Base-by-base conservation (phyloP, 2,888 invertebrate species). In the Altica lythri region DNA sequence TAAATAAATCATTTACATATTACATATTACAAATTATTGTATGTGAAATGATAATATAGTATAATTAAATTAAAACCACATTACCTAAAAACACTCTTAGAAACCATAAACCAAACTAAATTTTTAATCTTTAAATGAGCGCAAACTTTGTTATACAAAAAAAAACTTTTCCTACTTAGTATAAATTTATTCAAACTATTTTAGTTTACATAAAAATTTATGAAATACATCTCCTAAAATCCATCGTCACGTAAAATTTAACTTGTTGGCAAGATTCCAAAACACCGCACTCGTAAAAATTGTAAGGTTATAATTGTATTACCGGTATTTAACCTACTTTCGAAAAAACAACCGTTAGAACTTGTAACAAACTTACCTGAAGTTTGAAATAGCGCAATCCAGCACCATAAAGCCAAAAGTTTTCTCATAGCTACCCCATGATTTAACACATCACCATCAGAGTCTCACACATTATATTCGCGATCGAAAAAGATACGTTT, bases 371-470 rank as follows among this genome's bases (percentile, higher is more conserved):
- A 46, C 62, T 57, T 60, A 71, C 71, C 71, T 68, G 67, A 53
- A 22, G 64, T 62, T 60, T 68, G 55, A 57, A 70, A 61, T 43
- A 69, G 68, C 66, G 69, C 68, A 60, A 58, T 66, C 69, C 70
- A 70, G 66, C 71, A 70, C 70, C 68, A 69, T 64, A 69, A 60
- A 59, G 65, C 60, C 65, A 67, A 66, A 62, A 66, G 62, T 59
- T 63, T 64, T 62, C 62, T 71, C 68, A 68, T 69, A 68, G 65
- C 68, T 68, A 65, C 63, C 68, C 69, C 69, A 70, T 71, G 67
- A 66, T 63, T 65, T 67, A 66, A 53, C 61, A 63, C 65, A 64
- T 67, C 67, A 46, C 43, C 64, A 65, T 67, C 67, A 54, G 44
- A 64, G 57, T 56, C 52, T n/a, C 61, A 57, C 65, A 63, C 68